phyloP scores from a whole-genome alignment of 2,888 invertebrate genomes.

The Amphimallon solstitiale region DNA sequence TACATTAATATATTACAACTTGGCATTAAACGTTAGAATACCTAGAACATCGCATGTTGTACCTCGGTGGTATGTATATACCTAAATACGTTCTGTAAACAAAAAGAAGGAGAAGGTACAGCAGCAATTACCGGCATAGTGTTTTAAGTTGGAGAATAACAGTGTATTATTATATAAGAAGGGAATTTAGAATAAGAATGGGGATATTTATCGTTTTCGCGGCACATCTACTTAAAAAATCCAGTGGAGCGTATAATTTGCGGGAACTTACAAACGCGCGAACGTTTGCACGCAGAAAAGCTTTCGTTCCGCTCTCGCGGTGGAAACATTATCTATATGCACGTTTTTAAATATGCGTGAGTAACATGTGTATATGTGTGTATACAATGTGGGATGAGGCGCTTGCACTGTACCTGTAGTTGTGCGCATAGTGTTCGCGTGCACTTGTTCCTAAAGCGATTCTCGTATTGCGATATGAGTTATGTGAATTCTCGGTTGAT shows the following conservation, averaged over 20 bases:
- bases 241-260: slow-evolving; percentile 10
- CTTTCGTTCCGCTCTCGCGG: not conserved
- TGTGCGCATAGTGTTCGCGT: too few relatives aligned
- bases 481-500: too few relatives aligned
- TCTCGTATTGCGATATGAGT: too few relatives aligned
- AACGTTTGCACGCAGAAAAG: slow-evolving; percentile 8
- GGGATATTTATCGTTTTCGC: slow-evolving; percentile 22
- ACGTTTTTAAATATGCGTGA: too few relatives aligned
- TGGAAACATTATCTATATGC: too few relatives aligned
- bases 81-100: not conserved
- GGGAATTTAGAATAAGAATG: slow-evolving; percentile 8
- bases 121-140: slow-evolving; percentile 13
- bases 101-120: slow-evolving; percentile 3
- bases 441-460: too few relatives aligned
- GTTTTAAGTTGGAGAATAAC: slow-evolving; percentile 8
- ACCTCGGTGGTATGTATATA: not conserved
- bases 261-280: not conserved
- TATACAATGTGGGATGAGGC: too few relatives aligned
- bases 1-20: too few relatives aligned
- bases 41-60: slow-evolving; percentile 6
- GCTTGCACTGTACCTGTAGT: too few relatives aligned
- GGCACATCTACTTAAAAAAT: slow-evolving; percentile 14
- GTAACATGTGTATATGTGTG: too few relatives aligned
- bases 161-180: slow-evolving; percentile 14
- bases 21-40: not conserved